phyloP scores from a whole-genome alignment of 2,113 vertebrate genomes.

The Corvus moneduloides region DNA sequence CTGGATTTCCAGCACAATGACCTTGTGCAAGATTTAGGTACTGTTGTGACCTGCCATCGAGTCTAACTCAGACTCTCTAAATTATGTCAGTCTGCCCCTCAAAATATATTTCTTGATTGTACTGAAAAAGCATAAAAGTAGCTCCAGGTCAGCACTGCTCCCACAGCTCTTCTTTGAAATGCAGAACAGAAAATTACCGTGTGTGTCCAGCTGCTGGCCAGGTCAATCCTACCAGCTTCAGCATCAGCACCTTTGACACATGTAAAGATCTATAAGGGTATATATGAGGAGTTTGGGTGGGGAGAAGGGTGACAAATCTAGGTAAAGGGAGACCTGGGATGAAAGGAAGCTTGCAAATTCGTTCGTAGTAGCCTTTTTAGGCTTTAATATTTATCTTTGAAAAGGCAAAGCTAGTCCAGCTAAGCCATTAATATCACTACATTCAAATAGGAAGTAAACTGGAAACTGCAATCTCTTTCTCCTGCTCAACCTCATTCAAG shows the following conservation, averaged over 20 bases:
- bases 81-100: background rate
- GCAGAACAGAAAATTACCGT: background rate
- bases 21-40: background rate
- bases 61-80: background rate
- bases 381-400: background rate
- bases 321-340: background rate
- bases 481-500: background rate
- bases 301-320: background rate
- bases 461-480: background rate
- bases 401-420: background rate
- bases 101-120: background rate
- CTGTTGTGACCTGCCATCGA: background rate
- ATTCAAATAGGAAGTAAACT: background rate
- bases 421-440: background rate
- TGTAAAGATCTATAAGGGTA: background rate
- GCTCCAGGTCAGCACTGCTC: background rate
- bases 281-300: background rate
- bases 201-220: background rate
- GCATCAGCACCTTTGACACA: background rate
- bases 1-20: background rate
- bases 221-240: background rate
- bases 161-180: background rate
- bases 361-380: background rate
- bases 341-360: background rate
- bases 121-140: background rate